Percentiles rank a stretch among this genome's conserved stretches.
phyloP scores from a whole-genome alignment of 2,888 invertebrate genomes.

The Anthrax anthrax region DNA sequence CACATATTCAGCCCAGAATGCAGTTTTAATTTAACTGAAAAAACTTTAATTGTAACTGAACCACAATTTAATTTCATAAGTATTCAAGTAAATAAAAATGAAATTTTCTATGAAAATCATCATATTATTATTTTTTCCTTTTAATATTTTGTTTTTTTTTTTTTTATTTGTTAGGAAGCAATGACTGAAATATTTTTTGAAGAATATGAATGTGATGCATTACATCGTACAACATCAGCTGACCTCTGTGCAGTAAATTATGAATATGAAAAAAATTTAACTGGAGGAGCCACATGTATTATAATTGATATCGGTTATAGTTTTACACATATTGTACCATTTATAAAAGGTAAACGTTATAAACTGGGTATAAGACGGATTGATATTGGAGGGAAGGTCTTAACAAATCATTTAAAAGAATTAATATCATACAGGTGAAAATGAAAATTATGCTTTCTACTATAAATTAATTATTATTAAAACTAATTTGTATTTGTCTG shows the following conservation, averaged over 20 bases:
- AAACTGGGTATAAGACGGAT: slow-evolving; percentile 63
- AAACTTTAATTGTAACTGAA: slow-evolving; percentile 78
- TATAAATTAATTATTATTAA: background rate
- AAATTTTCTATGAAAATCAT: background rate
- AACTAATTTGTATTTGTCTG: background rate
- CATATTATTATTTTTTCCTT: no score
- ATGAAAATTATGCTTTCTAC: background rate
- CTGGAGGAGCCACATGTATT: slow-evolving; percentile 52
- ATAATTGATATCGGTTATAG: slow-evolving; percentile 93
- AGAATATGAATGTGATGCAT: slow-evolving; percentile 80
- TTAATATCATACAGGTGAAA: slow-evolving; percentile 73
- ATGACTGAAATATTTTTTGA: slow-evolving; percentile 95
- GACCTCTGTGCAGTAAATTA: slow-evolving; percentile 57
- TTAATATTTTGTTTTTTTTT: background rate
- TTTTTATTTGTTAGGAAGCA: slow-evolving; percentile 65
- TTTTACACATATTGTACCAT: slow-evolving; percentile 88
- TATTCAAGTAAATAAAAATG: slow-evolving; percentile 42
- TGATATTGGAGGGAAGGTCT: slow-evolving; percentile 89
- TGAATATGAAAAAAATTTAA: slow-evolving; percentile 38
- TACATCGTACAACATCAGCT: slow-evolving; percentile 66
- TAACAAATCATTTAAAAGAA: slow-evolving; percentile 97
- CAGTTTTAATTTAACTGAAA: slow-evolving; percentile 59
- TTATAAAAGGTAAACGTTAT: slow-evolving; percentile 60
- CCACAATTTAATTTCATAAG: slow-evolving; percentile 86
- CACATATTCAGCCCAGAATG: slow-evolving; percentile 80